These are phyloP conservation scores for Drosophila meridiana DNA, from an alignment of 2,888 invertebrate species.

Conservation along the genomic window DNA sequence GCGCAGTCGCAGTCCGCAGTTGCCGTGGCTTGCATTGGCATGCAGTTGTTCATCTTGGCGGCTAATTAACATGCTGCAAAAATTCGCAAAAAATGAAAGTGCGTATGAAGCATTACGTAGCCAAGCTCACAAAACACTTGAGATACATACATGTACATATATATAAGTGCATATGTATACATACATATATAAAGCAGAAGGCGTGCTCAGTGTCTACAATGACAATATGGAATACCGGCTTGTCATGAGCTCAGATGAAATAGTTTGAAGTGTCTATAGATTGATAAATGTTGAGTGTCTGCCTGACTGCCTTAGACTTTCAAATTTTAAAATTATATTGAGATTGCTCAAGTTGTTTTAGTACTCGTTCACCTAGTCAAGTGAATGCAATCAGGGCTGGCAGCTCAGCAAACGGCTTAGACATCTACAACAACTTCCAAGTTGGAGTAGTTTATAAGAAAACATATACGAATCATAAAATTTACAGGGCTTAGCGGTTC, in stretches of 20 bases:
- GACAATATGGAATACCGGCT: constrained; percentile 33
- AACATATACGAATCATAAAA: no score
- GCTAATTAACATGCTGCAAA: constrained; percentile 56
- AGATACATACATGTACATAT: background rate
- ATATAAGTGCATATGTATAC: background rate
- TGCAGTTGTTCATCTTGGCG: constrained; percentile 42
- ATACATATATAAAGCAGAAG: background rate
- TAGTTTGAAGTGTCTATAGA: background rate
- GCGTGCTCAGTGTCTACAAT: constrained; percentile 40
- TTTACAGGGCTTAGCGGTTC: no score
- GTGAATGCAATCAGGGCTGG: background rate
- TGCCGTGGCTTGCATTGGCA: constrained; percentile 28
- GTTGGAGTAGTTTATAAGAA: background rate
- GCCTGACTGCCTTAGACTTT: background rate
- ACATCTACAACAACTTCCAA: background rate
- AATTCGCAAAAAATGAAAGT: constrained; percentile 24
- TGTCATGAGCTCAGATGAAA: constrained; percentile 14
- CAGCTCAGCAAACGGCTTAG: background rate
- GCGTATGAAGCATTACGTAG: constrained; percentile 28
- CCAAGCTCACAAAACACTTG: background rate
- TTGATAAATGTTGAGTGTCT: background rate
- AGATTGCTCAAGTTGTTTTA: background rate
- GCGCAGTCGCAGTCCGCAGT: constrained; percentile 50
- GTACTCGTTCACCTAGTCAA: background rate
- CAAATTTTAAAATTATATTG: background rate